Conservation (phyloP, 2,888 invertebrate species). For the Yponomeuta evonymella region DNA sequence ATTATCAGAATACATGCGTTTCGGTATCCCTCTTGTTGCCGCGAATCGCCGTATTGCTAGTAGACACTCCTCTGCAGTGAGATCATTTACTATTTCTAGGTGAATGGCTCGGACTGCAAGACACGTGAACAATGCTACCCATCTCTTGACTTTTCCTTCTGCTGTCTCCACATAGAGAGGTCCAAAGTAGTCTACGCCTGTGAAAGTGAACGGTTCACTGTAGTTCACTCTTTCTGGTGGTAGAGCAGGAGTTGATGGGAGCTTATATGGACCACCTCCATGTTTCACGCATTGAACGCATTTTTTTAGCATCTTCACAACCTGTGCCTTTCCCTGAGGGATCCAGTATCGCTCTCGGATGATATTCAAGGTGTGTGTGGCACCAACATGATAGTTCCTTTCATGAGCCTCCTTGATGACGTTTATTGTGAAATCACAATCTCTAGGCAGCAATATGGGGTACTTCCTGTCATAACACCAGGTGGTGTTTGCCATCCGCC, state of each 20-base stretch:
- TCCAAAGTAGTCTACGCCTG: conserved; percentile 25
- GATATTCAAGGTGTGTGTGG: conserved; percentile 21
- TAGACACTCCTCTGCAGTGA: no score
- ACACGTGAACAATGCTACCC: no score
- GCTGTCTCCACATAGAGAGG: no score
- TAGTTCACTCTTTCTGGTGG: conserved; percentile 27
- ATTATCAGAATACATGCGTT: no score
- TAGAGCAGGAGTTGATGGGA: conserved; percentile 25
- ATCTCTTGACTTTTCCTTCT: no score
- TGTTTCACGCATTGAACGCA: conserved; percentile 26
- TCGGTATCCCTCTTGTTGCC: no score
- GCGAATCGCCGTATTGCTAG: no score
- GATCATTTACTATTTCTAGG: no score
- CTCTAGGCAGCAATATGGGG: conserved; percentile 21
- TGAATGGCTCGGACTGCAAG: no score
- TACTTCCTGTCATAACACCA: conserved; percentile 19
- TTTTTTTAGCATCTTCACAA: conserved; percentile 21
- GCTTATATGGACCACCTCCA: conserved; percentile 28
- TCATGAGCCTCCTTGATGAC: conserved; percentile 21
- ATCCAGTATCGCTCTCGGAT: conserved; percentile 23
- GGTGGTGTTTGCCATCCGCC: conserved; percentile 11
- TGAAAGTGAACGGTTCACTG: conserved; percentile 23
- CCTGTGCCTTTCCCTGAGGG: conserved; percentile 22
- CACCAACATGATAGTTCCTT: conserved; percentile 24
- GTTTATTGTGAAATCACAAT: conserved; percentile 18